Evolutionary conservation across 1,140 invertebrate genomes (phyloP).

Genomic region (Metaphire vulgaris): DNA sequence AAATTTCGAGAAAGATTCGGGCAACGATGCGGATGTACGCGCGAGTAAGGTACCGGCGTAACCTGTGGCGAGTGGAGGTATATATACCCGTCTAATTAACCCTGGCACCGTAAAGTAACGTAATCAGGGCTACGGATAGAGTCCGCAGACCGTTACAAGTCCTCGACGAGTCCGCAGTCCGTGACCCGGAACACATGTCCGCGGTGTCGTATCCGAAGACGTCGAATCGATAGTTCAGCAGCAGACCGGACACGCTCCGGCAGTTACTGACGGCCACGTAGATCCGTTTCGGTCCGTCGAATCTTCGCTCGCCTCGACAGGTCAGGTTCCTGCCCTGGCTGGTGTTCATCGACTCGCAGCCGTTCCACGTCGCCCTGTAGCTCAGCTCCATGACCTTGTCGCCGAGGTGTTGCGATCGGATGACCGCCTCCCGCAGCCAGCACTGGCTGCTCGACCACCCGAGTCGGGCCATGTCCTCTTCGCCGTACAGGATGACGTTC

Average conservation of each 20-base stretch:
- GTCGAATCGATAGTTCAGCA: slow-evolving; percentile 22
- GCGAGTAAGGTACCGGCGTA: too few species aligned
- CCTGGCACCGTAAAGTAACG: too few species aligned
- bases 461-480: slow-evolving; percentile 13
- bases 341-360: not conserved
- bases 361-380: slow-evolving; percentile 10
- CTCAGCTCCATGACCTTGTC: slow-evolving; percentile 23
- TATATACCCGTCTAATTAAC: too few species aligned
- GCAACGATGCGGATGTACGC: too few species aligned
- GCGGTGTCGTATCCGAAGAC: slow-evolving; percentile 11
- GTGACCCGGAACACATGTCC: not conserved
- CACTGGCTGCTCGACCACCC: slow-evolving; percentile 9
- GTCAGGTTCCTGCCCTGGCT: slow-evolving; percentile 5
- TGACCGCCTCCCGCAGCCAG: slow-evolving; percentile 24
- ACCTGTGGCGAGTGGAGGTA: too few species aligned
- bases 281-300: not conserved
- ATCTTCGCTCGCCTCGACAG: slow-evolving; percentile 8
- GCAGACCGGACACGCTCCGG: slow-evolving; percentile 14
- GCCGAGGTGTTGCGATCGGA: slow-evolving; percentile 7
- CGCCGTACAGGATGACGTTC: slow-evolving; percentile 24
- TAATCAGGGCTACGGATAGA: too few species aligned
- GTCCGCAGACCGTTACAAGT: too few species aligned
- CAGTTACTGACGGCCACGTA: slow-evolving; percentile 27
- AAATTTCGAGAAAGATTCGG: too few species aligned
- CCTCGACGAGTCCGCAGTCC: too few species aligned